Evolutionary conservation across 35 echinoderm and acorn worm genomes (phyloP).

Genomic region (Ophioderma brevispina): DNA sequence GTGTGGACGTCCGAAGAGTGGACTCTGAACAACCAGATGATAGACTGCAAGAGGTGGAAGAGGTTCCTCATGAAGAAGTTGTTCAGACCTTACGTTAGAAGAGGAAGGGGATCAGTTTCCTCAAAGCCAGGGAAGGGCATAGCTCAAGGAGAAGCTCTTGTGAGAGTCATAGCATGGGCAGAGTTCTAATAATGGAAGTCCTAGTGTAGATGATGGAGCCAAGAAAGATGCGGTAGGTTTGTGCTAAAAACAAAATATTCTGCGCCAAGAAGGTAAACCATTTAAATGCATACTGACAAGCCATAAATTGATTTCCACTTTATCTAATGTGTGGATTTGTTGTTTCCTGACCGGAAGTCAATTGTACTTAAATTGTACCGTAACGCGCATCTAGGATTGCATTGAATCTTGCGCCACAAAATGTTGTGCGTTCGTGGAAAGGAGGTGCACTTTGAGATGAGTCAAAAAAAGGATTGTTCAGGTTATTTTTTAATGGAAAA

Average conservation of each 20-base stretch:
- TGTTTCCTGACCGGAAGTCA: background rate
- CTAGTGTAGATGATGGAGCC: conserved; percentile 69
- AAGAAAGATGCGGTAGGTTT: conserved; percentile 72
- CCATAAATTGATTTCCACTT: too few species aligned
- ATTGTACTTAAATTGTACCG: too few species aligned
- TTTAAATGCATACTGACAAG: too few species aligned
- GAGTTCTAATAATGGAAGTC: conserved; percentile 85
- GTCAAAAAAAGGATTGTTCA: too few species aligned
- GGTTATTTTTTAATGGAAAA: too few species aligned
- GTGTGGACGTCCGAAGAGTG: conserved; percentile 87
- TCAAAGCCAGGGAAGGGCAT: conserved; percentile 59
- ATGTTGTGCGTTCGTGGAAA: too few species aligned
- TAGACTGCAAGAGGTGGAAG: conserved; percentile 79
- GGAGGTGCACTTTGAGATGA: too few species aligned
- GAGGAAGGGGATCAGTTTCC: conserved; percentile 54
- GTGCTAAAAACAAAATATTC: background rate
- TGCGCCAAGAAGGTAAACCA: too few species aligned
- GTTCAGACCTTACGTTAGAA: conserved; percentile 26
- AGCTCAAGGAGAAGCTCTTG: conserved; percentile 84
- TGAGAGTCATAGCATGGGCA: conserved; percentile 69
- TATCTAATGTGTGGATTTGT: too few species aligned
- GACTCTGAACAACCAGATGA: conserved; percentile 79
- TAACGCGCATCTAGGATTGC: too few species aligned
- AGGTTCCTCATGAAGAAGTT: conserved; percentile 53
- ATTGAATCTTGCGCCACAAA: too few species aligned